Conservation (phyloP, 2,888 invertebrate species). For the Syritta pipiens region DNA sequence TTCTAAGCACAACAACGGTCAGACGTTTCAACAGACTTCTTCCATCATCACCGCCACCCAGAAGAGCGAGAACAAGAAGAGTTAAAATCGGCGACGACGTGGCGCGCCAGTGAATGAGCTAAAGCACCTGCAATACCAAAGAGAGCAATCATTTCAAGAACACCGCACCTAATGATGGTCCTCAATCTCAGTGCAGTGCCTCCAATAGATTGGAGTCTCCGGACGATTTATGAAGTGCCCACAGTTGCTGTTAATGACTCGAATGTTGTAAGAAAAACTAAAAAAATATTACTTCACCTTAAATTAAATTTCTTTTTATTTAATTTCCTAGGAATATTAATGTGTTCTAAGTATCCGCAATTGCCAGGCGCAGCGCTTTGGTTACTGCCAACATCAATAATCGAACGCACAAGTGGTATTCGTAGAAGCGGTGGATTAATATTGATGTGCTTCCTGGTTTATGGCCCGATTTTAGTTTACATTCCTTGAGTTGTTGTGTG, state of each 20-base stretch:
- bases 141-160: background rate
- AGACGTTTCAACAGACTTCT: background rate
- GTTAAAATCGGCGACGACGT: too few species aligned
- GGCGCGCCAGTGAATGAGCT: background rate
- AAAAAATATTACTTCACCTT: background rate
- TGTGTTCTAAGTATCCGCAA: slow-evolving; percentile 6
- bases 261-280: slow-evolving; percentile 60
- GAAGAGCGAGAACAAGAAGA: too few species aligned
- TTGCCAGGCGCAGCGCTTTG: slow-evolving; percentile 6
- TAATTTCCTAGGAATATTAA: background rate
- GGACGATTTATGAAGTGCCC: slow-evolving; percentile 69
- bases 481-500: background rate
- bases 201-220: slow-evolving; percentile 65
- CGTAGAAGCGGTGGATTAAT: slow-evolving; percentile 1
- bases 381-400: slow-evolving; percentile 25
- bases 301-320: background rate
- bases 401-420: slow-evolving; percentile 12
- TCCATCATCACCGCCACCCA: background rate
- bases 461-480: slow-evolving; percentile 30
- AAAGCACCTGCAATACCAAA: background rate
- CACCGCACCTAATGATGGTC: slow-evolving; percentile 64
- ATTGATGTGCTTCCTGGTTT: slow-evolving; percentile 37
- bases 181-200: slow-evolving; percentile 67
- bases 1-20: too few species aligned
- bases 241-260: slow-evolving; percentile 70